These are phyloP conservation scores for Sitodiplosis mosellana DNA, from an alignment of 1,140 invertebrate species.

Conservation along the genomic window DNA sequence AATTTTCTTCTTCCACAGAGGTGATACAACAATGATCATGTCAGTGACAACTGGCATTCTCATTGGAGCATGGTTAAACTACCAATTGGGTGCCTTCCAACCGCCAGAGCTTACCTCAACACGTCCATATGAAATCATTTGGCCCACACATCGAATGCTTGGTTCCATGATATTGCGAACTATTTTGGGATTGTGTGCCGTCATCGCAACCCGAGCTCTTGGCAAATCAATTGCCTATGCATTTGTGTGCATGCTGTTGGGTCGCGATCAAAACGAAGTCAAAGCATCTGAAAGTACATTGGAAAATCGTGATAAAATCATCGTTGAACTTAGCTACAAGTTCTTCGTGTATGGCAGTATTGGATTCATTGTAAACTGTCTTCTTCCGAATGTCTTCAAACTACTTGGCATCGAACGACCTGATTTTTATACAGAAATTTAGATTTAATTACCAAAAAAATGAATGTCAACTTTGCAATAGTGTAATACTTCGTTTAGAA, in stretches of 20 bases:
- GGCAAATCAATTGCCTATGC: constrained; percentile 51
- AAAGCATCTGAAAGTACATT: constrained; percentile 39
- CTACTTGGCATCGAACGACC: constrained; percentile 55
- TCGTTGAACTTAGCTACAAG: constrained; percentile 64
- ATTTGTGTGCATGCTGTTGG: constrained; percentile 45
- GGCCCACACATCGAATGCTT: constrained; percentile 53
- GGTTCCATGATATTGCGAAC: constrained; percentile 45
- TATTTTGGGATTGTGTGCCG: constrained; percentile 48
- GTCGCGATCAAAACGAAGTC: constrained; percentile 39
- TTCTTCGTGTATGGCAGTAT: constrained; percentile 58
- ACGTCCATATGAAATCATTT: constrained; percentile 56
- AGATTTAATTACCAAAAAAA: no score
- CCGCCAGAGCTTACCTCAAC: constrained; percentile 21
- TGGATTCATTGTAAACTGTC: constrained; percentile 53
- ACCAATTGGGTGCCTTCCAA: constrained; percentile 47
- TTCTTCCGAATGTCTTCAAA: constrained; percentile 61
- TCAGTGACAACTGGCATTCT: constrained; percentile 61
- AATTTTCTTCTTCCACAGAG: constrained; percentile 33
- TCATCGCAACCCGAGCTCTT: constrained; percentile 44
- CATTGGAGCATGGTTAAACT: constrained; percentile 69
- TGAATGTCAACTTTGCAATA: no score
- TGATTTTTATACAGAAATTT: constrained; percentile 60
- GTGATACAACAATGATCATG: constrained; percentile 70
- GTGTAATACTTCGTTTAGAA: no score
- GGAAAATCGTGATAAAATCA: constrained; percentile 44